Evolutionary conservation across 2,888 invertebrate species (phyloP), one percentile per base, ranked within the genome.

Genomic region (Catonia carolina): DNA sequence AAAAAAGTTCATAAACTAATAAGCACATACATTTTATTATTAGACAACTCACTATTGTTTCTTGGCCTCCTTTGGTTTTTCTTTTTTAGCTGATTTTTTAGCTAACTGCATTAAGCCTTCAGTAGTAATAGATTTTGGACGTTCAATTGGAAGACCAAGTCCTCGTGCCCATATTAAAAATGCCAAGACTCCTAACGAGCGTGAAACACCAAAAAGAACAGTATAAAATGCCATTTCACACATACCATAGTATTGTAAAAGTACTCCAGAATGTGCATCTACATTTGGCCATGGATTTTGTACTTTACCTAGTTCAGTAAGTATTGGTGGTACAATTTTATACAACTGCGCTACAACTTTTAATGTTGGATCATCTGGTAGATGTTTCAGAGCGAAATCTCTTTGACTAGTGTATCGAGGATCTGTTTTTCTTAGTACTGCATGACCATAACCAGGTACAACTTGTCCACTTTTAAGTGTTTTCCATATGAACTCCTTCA

Each of bases 261-360:
- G 80, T 49, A 91, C 94, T 64, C 96, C 96, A 63, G 94, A 94
- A 77, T 96, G 95, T 18, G 96, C 94, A 76, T 97, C 96, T 66
- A 97, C 96, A 73, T 97, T 96, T 64, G 96, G 96, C 95, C 95
- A 97, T 61, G 96, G 96, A 81, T 96, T 96, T 82, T 94, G 91
- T 59, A 94, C 94, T 76, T 96, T 96, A 70, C 95, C 96, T 65
- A 90, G 87, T 74, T 93, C 92, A 66, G 87, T 80, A 42, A 96
- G 85, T 69, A 96, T 85, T 64, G 90, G 89, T 1, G 96, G 96
- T 47, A 93, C 93, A 52, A 95, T 82, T 74, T 94, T 91, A 82
- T 91, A 96, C 6, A 95, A 77, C 68, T 86, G 85, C 1, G 92
- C 85, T 17, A 95, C 95, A 68, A 96, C 81, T 76, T 90, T 88